phyloP scores from a whole-genome alignment of 2,113 vertebrate genomes.

The Chauna torquata region DNA sequence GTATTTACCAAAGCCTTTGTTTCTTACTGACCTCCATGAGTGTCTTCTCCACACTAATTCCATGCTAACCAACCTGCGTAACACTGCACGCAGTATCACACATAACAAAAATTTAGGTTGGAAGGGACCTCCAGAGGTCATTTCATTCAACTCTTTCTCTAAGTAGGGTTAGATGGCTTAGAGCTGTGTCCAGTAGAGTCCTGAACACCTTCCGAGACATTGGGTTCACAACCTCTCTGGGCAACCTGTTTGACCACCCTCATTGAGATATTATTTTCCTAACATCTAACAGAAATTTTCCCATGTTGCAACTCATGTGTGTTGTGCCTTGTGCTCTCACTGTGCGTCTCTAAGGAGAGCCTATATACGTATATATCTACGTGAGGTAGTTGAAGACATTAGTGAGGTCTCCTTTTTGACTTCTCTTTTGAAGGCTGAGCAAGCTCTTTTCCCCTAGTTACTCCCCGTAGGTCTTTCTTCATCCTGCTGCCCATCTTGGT shows the following conservation, averaged over 20 bases:
- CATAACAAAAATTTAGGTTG: not conserved
- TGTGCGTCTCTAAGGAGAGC: not conserved
- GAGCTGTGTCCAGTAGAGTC: not conserved
- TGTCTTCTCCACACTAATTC: not conserved
- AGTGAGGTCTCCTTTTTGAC: not conserved
- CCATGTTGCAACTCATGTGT: not conserved
- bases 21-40: not conserved
- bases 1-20: not conserved
- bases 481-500: not conserved
- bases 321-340: not conserved
- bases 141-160: not conserved
- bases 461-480: not conserved
- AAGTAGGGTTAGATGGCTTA: not conserved
- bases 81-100: not conserved
- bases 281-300: not conserved
- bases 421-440: not conserved
- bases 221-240: not conserved
- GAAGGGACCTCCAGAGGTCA: not conserved
- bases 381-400: not conserved
- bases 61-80: not conserved
- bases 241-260: not conserved
- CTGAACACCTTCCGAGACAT: not conserved
- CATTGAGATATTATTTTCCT: not conserved
- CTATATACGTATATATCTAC: rapidly evolving
- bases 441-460: not conserved